Conservation (phyloP, 92 coral and sea anemone species). For the Anthopleura xanthogrammica region DNA sequence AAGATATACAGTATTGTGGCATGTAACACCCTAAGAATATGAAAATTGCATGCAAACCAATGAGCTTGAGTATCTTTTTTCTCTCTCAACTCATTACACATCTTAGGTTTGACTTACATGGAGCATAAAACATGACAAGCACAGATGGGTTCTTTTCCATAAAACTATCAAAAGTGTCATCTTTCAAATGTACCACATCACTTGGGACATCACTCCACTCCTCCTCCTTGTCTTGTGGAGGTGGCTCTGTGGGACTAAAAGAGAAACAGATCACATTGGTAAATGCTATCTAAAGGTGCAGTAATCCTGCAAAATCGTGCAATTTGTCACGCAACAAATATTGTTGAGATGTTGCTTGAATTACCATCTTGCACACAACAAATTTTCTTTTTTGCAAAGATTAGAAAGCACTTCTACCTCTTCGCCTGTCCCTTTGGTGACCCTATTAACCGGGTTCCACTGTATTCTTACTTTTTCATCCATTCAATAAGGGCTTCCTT, state of each 20-base stretch:
- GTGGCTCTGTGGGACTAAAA: conserved; percentile 66
- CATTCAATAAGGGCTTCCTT: conserved; percentile 81
- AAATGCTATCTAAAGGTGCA: neutral
- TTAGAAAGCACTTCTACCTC: too few relatives aligned
- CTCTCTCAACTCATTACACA: too few relatives aligned
- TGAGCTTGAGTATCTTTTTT: too few relatives aligned
- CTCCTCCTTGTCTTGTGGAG: conserved; percentile 74
- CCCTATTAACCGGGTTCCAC: too few relatives aligned
- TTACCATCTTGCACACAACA: too few relatives aligned
- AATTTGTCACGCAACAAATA: too few relatives aligned
- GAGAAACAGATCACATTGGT: neutral
- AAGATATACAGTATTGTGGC: too few relatives aligned
- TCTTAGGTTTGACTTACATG: conserved; percentile 69
- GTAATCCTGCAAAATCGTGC: too few relatives aligned
- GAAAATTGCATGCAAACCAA: too few relatives aligned
- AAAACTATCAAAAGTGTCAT: conserved; percentile 82
- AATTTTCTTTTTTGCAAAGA: too few relatives aligned
- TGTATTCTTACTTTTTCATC: conserved; percentile 79
- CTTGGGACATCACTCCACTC: conserved; percentile 96
- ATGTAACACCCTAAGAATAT: too few relatives aligned
- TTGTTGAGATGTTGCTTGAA: too few relatives aligned
- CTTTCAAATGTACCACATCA: conserved; percentile 93
- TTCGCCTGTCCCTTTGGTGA: neutral
- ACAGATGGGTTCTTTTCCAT: conserved; percentile 86
- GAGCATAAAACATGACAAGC: conserved; percentile 98